phyloP scores from a whole-genome alignment of 64 coral and sea anemone species.

The Montipora cactus region DNA sequence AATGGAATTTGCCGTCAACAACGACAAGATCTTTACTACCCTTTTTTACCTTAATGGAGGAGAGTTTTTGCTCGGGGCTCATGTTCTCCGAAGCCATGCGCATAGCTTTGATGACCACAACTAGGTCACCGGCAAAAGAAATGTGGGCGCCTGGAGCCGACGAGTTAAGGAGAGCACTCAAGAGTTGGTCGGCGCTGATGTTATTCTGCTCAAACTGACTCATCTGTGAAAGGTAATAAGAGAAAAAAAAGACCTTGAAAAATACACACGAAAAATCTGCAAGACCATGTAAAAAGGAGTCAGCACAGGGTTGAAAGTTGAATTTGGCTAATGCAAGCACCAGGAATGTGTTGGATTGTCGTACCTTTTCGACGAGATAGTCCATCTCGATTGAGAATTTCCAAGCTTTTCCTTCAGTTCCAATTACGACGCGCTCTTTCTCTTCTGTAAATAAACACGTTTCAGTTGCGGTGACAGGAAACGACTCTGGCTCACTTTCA shows the following conservation, averaged over 20 bases:
- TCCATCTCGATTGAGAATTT: conserved; percentile 53
- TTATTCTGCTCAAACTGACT: neutral
- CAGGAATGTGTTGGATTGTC: neutral
- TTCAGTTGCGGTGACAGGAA: neutral
- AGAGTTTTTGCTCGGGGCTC: conserved; percentile 3
- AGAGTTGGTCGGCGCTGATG: conserved; percentile 13
- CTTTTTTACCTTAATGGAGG: conserved; percentile 4
- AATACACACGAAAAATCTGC: neutral
- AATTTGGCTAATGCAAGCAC: neutral
- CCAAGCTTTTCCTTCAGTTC: conserved; percentile 46
- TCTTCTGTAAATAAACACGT: conserved; percentile 22
- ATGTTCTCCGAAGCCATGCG: neutral
- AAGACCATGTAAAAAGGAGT: too few relatives aligned
- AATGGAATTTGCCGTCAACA: too few relatives aligned
- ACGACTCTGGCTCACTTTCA: too few relatives aligned
- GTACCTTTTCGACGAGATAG: conserved; percentile 41
- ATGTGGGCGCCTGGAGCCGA: neutral
- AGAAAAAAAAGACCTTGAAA: neutral
- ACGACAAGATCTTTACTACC: neutral
- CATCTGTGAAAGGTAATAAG: neutral
- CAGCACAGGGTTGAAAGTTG: too few relatives aligned
- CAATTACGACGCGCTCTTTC: conserved; percentile 34
- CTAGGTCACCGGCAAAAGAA: neutral
- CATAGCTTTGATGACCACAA: neutral
- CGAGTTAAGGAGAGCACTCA: conserved; percentile 2